Evolutionary conservation across 2,113 vertebrate genomes (phyloP).

Genomic region (Cololabis saira): DNA sequence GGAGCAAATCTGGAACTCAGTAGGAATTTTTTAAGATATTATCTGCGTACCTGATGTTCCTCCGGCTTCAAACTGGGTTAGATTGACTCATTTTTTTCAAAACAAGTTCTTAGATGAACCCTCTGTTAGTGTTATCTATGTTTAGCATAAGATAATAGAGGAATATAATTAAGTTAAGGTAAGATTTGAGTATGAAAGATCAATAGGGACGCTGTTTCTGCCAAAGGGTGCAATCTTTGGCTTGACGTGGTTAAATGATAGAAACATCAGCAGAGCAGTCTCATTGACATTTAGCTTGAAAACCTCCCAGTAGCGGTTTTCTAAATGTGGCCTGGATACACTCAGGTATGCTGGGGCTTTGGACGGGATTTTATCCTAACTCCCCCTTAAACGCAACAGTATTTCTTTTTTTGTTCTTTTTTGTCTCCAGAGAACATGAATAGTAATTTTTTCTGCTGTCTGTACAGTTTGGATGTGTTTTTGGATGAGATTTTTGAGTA

Average conservation of each 20-base stretch:
- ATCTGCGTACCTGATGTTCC: constrained; percentile 11
- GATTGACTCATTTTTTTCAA: constrained; percentile 8
- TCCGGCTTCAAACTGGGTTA: background rate
- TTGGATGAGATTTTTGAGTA: constrained; percentile 12
- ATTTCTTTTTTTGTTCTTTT: constrained; percentile 21
- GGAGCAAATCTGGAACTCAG: background rate
- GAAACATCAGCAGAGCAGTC: constrained; percentile 63
- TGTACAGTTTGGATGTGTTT: constrained; percentile 17
- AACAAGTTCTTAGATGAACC: background rate
- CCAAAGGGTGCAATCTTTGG: constrained; percentile 55
- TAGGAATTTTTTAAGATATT: background rate
- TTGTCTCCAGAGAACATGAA: constrained; percentile 22
- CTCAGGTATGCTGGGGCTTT: constrained; percentile 32
- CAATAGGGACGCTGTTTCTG: constrained; percentile 65
- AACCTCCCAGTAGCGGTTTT: constrained; percentile 53
- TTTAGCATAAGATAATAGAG: constrained; percentile 27
- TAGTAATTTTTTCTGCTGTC: constrained; percentile 1
- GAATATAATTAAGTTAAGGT: constrained; percentile 43
- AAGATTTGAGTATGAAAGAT: constrained; percentile 39
- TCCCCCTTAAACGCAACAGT: constrained; percentile 37
- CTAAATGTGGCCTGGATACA: constrained; percentile 58
- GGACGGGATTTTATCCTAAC: constrained; percentile 49
- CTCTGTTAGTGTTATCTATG: constrained; percentile 20
- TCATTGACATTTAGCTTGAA: constrained; percentile 57
- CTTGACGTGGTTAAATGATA: constrained; percentile 72